Base-by-base conservation (phyloP, 2,888 invertebrate genomes). In the Oconnorella tubifera region DNA sequence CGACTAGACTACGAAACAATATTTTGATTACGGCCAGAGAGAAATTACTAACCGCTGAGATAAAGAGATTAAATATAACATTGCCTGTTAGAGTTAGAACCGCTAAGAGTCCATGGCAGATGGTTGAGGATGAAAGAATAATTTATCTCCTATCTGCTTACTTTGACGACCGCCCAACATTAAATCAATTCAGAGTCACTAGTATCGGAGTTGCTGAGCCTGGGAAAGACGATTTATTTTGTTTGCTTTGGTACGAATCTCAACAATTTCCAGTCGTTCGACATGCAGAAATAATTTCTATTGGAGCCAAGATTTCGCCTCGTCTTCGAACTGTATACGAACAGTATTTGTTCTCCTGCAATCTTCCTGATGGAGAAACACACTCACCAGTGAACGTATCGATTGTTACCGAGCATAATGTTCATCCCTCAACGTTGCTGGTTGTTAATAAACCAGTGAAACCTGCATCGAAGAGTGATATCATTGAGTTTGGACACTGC, bases 401-500 rank as follows among this genome's bases (percentile, higher is more conserved):
- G n/a, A 32, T 68, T 2, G 33, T 68, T 6, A 53, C 64, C 1
- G 23, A 51, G 14, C 6, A 25, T 19, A 19, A 62, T 2, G 29
- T 49, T 28, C 6, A 32, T 1, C 40, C 68, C 1, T 33, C 61
- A 6, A 67, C 58, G 19, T 33, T 66, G 25, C 57, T 68, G 6
- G 19, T n/a, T 31, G 58, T 67, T 6, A 57, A 53, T n/a, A 3
- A 40, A 33, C 68, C 68, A 19, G 49, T 28, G 29, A 61, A 29
- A 50, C 62, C 62, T 19, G 19, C 27, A 33, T 2, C 31, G 23
- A 25, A 31, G 19, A 19, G 49, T 25, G 32, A 62, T 1, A 19
- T 28, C n/a, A 32, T 68, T 6, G 64, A 64, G 28, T 68, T 68
- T 50, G 68, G 68, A 23, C 68, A 68, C 29, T 68, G 68, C 50